phyloP scores from a whole-genome alignment of 2,113 vertebrate genomes.

The Lophius piscatorius region DNA sequence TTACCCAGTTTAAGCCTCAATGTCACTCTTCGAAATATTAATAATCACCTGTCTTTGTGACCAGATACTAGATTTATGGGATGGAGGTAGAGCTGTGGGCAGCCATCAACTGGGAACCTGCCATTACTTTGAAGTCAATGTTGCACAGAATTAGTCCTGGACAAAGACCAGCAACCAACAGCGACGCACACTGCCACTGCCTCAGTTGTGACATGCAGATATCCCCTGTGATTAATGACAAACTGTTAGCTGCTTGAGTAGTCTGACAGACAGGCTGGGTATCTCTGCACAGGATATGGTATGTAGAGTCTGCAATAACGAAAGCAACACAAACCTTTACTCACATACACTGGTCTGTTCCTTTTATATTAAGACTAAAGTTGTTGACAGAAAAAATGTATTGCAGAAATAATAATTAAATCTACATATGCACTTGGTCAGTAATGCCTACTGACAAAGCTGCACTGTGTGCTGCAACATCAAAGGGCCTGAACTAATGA shows the following conservation, averaged over 20 bases:
- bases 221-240: slow-evolving; percentile 47
- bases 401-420: background rate
- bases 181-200: slow-evolving; percentile 5
- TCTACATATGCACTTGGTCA: too few species aligned
- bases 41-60: slow-evolving; percentile 45
- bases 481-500: too few species aligned
- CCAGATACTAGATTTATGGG: slow-evolving; percentile 43
- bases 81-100: slow-evolving; percentile 31
- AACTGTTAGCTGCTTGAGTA: slow-evolving; percentile 28
- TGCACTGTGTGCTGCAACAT: too few species aligned
- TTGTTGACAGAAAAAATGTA: background rate
- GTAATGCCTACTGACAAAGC: too few species aligned
- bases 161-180: slow-evolving; percentile 42
- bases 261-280: slow-evolving; percentile 38
- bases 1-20: slow-evolving; percentile 9
- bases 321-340: slow-evolving; percentile 6
- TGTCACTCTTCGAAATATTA: slow-evolving; percentile 38
- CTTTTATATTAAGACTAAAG: background rate
- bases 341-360: background rate
- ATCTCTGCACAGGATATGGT: too few species aligned
- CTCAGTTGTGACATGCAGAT: slow-evolving; percentile 42
- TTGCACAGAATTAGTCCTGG: slow-evolving; percentile 43
- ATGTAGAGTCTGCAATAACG: slow-evolving; percentile 22
- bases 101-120: slow-evolving; percentile 24
- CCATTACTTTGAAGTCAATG: slow-evolving; percentile 52